A percentile compares a stretch with the other conserved stretches of the same genome.
phyloP scores from a whole-genome alignment of 2,113 vertebrate species.

The Rhynchomys soricoides region DNA sequence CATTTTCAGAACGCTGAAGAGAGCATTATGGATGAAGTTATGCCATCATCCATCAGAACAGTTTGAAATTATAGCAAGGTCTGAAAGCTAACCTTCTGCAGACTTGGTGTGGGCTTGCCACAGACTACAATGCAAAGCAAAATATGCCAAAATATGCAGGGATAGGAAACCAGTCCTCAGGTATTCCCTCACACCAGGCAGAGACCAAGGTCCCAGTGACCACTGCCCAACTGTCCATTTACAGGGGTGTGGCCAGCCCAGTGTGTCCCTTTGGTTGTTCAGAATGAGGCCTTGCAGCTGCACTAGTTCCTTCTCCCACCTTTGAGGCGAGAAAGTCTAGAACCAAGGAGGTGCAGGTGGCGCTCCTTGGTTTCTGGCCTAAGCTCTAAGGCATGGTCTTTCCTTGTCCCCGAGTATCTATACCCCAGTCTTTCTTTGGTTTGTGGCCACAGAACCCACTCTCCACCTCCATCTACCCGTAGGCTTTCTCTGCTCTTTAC shows the following conservation, averaged over 20 bases:
- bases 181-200: background rate
- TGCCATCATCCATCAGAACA: background rate
- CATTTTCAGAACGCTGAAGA: background rate
- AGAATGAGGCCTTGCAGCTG: background rate
- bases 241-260: too few relatives aligned
- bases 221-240: background rate
- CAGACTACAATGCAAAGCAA: background rate
- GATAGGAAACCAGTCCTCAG: background rate
- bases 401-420: background rate
- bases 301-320: too few relatives aligned
- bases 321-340: background rate
- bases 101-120: accelerated
- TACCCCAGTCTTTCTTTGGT: background rate
- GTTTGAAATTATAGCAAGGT: background rate
- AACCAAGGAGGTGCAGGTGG: too few relatives aligned
- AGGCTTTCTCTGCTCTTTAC: background rate
- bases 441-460: background rate
- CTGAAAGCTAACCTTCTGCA: background rate
- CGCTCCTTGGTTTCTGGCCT: background rate
- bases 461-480: background rate
- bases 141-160: background rate
- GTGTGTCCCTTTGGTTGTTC: background rate
- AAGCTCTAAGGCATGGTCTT: background rate
- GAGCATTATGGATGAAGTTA: background rate
- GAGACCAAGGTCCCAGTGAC: background rate